Conservation (phyloP, 2,888 invertebrate genomes). For the Drosophila heteroneura region DNA sequence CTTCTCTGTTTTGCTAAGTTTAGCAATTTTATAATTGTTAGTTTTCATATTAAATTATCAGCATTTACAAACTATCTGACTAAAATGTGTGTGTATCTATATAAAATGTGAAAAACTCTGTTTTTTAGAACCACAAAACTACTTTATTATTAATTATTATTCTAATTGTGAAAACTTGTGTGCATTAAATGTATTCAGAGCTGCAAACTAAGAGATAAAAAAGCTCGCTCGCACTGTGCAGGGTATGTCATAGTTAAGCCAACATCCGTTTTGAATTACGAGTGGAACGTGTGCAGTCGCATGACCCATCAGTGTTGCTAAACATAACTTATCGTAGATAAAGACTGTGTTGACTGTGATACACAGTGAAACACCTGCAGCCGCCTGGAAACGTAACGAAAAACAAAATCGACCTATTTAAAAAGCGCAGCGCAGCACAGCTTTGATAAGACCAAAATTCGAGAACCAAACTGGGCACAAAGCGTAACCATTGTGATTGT, state of each 20-base stretch:
- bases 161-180: background rate
- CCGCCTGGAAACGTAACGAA: constrained; percentile 20
- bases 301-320: constrained; percentile 62
- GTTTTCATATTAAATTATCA: background rate
- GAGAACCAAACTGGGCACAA: constrained; percentile 42
- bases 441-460: constrained; percentile 37
- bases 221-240: background rate
- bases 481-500: constrained; percentile 52
- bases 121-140: background rate
- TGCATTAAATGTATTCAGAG: background rate
- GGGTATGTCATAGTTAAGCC: constrained; percentile 2
- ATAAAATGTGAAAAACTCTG: background rate
- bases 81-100: no score
- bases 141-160: background rate
- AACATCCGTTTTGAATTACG: constrained; percentile 27
- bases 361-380: constrained; percentile 58
- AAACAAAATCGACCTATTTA: constrained; percentile 44
- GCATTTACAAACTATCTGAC: background rate
- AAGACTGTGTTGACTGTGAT: constrained; percentile 26
- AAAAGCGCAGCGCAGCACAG: constrained; percentile 15
- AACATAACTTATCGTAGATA: constrained; percentile 53
- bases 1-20: no score
- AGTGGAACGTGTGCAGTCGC: constrained; percentile 31
- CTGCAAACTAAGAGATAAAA: background rate
- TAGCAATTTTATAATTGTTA: background rate